phyloP scores from a whole-genome alignment of 92 coral and sea anemone genomes.

The Nematostella vectensis region DNA sequence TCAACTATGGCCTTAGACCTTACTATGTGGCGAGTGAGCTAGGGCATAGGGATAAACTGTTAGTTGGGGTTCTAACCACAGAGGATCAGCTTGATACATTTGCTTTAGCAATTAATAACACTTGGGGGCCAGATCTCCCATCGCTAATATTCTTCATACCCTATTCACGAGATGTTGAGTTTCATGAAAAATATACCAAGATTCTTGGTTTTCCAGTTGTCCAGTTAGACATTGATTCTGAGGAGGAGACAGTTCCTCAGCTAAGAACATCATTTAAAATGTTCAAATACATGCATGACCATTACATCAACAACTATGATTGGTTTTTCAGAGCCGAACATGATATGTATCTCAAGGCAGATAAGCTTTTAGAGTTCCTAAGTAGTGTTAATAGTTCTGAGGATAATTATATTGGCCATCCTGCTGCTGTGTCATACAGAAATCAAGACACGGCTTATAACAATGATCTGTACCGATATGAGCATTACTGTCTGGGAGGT shows the following conservation, averaged over 20 bases:
- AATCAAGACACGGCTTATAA: slow-evolving; percentile 19
- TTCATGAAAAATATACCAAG: slow-evolving; percentile 86
- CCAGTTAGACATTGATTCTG: slow-evolving; percentile 69
- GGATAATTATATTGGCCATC: slow-evolving; percentile 75
- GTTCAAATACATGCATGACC: slow-evolving; percentile 89
- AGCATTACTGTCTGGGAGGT: slow-evolving; percentile 79
- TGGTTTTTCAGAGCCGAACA: slow-evolving; percentile 96
- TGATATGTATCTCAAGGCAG: slow-evolving; percentile 64
- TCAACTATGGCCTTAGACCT: slow-evolving; percentile 76
- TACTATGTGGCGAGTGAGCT: slow-evolving; percentile 96
- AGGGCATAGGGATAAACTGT: slow-evolving; percentile 77
- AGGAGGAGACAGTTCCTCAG: slow-evolving; percentile 69
- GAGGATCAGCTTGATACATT: slow-evolving; percentile 79
- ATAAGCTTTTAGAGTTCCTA: slow-evolving; percentile 60
- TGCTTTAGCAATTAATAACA: slow-evolving; percentile 82
- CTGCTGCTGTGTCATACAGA: slow-evolving; percentile 45
- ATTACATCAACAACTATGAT: slow-evolving; percentile 71
- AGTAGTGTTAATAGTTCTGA: slow-evolving; percentile 78
- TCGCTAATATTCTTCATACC: slow-evolving; percentile 79
- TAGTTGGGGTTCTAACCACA: slow-evolving; percentile 85
- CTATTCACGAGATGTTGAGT: slow-evolving; percentile 83
- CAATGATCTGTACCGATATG: slow-evolving; percentile 53
- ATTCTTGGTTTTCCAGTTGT: slow-evolving; percentile 85
- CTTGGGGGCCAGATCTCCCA: slow-evolving; percentile 86
- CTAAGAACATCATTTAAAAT: slow-evolving; percentile 78